Percentiles rank a stretch among this genome's conserved stretches.
Evolutionary conservation across 1,140 invertebrate genomes (phyloP).

Genomic region (Littorina saxatilis): DNA sequence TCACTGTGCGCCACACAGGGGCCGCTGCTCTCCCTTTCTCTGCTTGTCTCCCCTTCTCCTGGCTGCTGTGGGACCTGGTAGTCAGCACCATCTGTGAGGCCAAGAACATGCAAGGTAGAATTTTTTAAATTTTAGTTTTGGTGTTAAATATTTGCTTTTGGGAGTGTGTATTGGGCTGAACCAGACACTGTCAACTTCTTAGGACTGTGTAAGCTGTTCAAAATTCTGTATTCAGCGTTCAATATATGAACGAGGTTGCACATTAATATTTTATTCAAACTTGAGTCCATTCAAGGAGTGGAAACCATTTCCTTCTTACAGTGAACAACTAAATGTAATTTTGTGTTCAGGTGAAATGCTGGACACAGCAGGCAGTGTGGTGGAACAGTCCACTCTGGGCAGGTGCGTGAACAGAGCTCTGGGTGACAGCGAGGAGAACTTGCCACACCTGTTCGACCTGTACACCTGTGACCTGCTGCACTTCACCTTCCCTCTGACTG

Average conservation of each 20-base stretch:
- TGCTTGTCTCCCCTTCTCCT: constrained; percentile 59
- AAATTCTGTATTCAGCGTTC: too few species aligned
- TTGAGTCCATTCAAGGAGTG: too few species aligned
- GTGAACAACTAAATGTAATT: too few species aligned
- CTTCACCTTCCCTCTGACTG: constrained; percentile 19
- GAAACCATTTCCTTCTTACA: too few species aligned
- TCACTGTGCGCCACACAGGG: constrained; percentile 45
- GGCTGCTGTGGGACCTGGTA: constrained; percentile 56
- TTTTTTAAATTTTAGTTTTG: too few species aligned
- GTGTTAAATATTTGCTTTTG: too few species aligned
- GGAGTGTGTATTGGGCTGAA: too few species aligned
- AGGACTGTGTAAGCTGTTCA: too few species aligned
- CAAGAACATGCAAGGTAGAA: background rate
- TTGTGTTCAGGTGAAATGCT: constrained; percentile 3
- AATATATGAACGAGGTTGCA: too few species aligned
- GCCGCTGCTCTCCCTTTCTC: constrained; percentile 40
- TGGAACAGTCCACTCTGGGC: constrained; percentile 18
- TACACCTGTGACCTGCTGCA: constrained; percentile 30
- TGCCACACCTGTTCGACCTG: constrained; percentile 7
- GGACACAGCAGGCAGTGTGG: background rate
- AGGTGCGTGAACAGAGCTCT: background rate
- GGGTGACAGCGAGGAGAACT: background rate
- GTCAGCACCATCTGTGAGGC: constrained; percentile 39
- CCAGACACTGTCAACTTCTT: too few species aligned
- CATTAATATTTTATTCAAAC: too few species aligned